Base-by-base conservation (phyloP, 2,113 vertebrate genomes). In the Okapia johnstoni region DNA sequence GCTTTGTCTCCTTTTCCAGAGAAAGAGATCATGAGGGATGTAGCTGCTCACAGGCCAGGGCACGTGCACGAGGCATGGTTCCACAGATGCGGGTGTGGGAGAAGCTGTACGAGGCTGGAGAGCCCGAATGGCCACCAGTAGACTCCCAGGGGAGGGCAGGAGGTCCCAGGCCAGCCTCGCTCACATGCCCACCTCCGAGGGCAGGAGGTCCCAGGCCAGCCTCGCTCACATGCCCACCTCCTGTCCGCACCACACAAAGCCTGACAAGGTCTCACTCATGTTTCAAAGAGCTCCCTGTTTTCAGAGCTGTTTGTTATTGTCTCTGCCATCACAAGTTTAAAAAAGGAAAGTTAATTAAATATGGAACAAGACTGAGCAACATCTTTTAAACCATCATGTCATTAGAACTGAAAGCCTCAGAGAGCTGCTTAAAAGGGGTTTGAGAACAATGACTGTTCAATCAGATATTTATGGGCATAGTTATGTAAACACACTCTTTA, bases 331-430 rank as follows among this genome's bases (percentile, higher is more conserved):
- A 98, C 98, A 99, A 99, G 99, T 99, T 99, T 99, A 99, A 99
- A 99, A 99, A 99, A 99, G 98, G 99, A 99, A 99, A 99, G 99
- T 99, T 99, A 99, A 99, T 99, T 99, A 99, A 99, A 99, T 99
- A 99, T 99, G 99, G 99, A 99, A 99, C 99, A 99, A 99, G 99
- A 99, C 99, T 99, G 99, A 99, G 99, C 99, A 99, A 99, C 99
- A 99, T 99, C 99, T 99, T 99, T 99, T 99, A 99, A 99, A 99
- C 99, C 99, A 99, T 99, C 99, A 99, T 99, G 99, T 99, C 99
- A 99, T 99, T 99, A 99, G 99, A 99, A 99, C 98, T 98, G 99
- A 99, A 99, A 99, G 99, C 99, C 99, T 99, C 98, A 95, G 99
- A 99, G 99, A 99, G 99, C 98, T 99, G 99, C 99, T 99, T 99